Conservation (phyloP, 2,113 vertebrate genomes). For the Zingel zingel region DNA sequence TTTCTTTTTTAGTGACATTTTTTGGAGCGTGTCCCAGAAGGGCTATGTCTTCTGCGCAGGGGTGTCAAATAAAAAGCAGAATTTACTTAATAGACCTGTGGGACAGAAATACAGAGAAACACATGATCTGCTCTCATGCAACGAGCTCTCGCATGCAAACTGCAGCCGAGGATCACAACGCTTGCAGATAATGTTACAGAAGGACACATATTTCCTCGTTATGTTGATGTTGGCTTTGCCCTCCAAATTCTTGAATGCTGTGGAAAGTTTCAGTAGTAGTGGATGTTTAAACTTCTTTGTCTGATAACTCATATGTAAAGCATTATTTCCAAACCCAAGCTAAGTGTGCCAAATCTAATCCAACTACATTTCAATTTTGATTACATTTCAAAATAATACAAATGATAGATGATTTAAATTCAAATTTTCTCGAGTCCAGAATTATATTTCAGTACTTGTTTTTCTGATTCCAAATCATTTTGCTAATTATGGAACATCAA, state of each 20-base stretch:
- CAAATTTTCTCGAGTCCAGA: neutral
- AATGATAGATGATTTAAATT: neutral
- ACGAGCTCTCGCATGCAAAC: slow-evolving; percentile 53
- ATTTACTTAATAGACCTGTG: slow-evolving; percentile 70
- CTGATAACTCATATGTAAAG: neutral
- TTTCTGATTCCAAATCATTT: neutral
- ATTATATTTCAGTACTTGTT: neutral
- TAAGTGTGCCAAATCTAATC: neutral
- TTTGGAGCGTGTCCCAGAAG: slow-evolving; percentile 53
- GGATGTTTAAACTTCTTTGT: neutral
- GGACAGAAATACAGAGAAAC: slow-evolving; percentile 49
- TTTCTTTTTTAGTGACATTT: slow-evolving; percentile 19
- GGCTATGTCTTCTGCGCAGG: slow-evolving; percentile 19
- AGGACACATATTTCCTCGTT: slow-evolving; percentile 65
- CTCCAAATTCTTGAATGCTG: slow-evolving; percentile 41
- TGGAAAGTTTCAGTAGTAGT: slow-evolving; percentile 5
- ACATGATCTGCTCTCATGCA: slow-evolving; percentile 49
- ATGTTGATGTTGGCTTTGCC: slow-evolving; percentile 59
- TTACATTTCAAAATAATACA: neutral
- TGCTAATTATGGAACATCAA: neutral
- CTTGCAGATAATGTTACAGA: slow-evolving; percentile 44
- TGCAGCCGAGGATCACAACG: slow-evolving; percentile 32
- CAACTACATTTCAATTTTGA: neutral
- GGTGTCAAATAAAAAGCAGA: slow-evolving; percentile 62
- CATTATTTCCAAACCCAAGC: neutral